Conservation (phyloP, 2,113 vertebrate genomes). For the Hiodon tergisus region DNA sequence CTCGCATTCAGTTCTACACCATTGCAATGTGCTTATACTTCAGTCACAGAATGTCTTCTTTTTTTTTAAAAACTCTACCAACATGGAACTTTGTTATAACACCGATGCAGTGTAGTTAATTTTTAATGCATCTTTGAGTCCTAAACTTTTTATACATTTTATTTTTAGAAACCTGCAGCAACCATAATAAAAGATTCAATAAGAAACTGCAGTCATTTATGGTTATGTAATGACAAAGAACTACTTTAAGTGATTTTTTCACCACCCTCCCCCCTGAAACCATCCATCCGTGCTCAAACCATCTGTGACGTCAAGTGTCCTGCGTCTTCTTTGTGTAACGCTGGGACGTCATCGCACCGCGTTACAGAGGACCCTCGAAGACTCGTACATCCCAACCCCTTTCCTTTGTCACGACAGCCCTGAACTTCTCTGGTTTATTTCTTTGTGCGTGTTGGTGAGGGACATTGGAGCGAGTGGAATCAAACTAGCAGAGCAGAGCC, state of each 20-base stretch:
- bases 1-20: background rate
- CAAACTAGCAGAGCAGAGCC: background rate
- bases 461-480: background rate
- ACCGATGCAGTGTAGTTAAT: conserved; percentile 13
- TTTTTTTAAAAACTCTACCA: background rate
- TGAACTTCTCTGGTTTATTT: background rate
- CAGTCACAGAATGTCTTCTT: background rate
- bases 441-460: background rate
- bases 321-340: conserved; percentile 38
- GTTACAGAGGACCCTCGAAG: background rate
- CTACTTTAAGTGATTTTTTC: conserved; percentile 29
- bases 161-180: conserved; percentile 36
- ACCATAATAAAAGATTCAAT: conserved; percentile 24
- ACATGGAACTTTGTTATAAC: background rate
- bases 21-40: background rate
- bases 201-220: conserved; percentile 30
- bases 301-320: conserved; percentile 44
- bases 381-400: conserved; percentile 5
- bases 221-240: conserved; percentile 46
- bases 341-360: conserved; percentile 1
- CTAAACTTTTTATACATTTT: conserved; percentile 28
- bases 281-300: conserved; percentile 34
- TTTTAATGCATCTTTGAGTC: conserved; percentile 20
- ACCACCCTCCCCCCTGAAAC: conserved; percentile 10
- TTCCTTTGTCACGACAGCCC: background rate